A percentile compares a stretch with the other conserved stretches of the same genome.
phyloP scores from a whole-genome alignment of 2,113 vertebrate species.

The Sebastes schlegelii region DNA sequence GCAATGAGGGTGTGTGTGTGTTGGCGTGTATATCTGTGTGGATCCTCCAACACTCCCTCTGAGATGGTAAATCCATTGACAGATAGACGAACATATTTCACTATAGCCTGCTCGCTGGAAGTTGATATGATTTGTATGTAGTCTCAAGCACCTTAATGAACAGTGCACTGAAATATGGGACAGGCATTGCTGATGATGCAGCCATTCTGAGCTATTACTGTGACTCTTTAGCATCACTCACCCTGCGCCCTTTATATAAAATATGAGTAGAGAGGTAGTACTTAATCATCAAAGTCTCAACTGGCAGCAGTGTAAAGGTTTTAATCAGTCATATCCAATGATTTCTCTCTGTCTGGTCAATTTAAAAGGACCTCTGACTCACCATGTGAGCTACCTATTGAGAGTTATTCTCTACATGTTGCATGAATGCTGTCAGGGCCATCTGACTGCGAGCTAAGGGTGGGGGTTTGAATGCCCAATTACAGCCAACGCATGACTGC shows the following conservation, averaged over 20 bases:
- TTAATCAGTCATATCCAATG: constrained; percentile 69
- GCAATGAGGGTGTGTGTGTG: constrained; percentile 36
- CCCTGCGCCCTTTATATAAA: constrained; percentile 50
- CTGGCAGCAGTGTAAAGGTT: constrained; percentile 56
- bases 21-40: constrained; percentile 20
- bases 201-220: constrained; percentile 73
- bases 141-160: constrained; percentile 71
- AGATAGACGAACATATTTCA: constrained; percentile 57
- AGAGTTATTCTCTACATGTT: constrained; percentile 66
- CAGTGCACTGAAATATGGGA: constrained; percentile 73
- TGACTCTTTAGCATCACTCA: constrained; percentile 74
- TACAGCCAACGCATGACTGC: constrained; percentile 28
- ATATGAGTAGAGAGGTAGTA: constrained; percentile 44
- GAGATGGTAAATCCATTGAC: constrained; percentile 51
- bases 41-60: constrained; percentile 1
- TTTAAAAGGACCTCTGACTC: constrained; percentile 50
- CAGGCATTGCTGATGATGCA: constrained; percentile 77
- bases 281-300: constrained; percentile 67
- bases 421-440: constrained; percentile 69
- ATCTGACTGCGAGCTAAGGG: constrained; percentile 67
- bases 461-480: constrained; percentile 46
- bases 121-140: constrained; percentile 72
- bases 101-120: constrained; percentile 36
- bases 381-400: constrained; percentile 39
- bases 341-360: constrained; percentile 62